A percentile compares a stretch with the other conserved stretches of the same genome.
Conservation (phyloP, 2,888 invertebrate genomes). For the Drosophila bunnanda region DNA sequence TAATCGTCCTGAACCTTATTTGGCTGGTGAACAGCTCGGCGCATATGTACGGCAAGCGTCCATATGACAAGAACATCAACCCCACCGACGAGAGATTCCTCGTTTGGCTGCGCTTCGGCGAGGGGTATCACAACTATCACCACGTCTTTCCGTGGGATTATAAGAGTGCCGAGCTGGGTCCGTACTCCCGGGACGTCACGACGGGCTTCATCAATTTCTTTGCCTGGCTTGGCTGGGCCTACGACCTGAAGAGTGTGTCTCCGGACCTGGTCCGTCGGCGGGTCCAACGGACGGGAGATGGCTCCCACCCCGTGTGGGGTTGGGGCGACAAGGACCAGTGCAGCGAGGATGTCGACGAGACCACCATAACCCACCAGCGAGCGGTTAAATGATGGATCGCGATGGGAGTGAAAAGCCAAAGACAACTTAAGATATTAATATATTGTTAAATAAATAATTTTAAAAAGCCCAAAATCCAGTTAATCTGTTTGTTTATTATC, state of each 20-base stretch:
- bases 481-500: not conserved
- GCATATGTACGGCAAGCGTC: conserved; percentile 91
- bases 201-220: conserved; percentile 92
- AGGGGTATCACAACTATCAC: conserved; percentile 94
- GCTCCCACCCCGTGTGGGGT: conserved; percentile 91
- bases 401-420: not conserved
- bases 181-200: conserved; percentile 90
- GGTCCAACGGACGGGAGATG: conserved; percentile 90
- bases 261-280: conserved; percentile 88
- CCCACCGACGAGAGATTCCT: conserved; percentile 89
- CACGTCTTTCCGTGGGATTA: conserved; percentile 94
- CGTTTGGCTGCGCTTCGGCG: conserved; percentile 88
- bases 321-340: conserved; percentile 90
- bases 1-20: conserved; percentile 92
- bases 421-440: not conserved
- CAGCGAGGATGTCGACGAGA: conserved; percentile 86
- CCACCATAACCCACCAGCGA: conserved; percentile 86
- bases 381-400: conserved; percentile 72
- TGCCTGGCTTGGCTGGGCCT: conserved; percentile 93
- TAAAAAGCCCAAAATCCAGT: not conserved
- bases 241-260: conserved; percentile 93
- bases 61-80: conserved; percentile 89
- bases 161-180: conserved; percentile 91
- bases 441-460: not conserved
- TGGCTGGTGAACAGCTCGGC: conserved; percentile 97